Evolutionary conservation across 2,888 invertebrate species (phyloP), one percentile per base, ranked within the genome.

Genomic region (Ariolimax columbianus): DNA sequence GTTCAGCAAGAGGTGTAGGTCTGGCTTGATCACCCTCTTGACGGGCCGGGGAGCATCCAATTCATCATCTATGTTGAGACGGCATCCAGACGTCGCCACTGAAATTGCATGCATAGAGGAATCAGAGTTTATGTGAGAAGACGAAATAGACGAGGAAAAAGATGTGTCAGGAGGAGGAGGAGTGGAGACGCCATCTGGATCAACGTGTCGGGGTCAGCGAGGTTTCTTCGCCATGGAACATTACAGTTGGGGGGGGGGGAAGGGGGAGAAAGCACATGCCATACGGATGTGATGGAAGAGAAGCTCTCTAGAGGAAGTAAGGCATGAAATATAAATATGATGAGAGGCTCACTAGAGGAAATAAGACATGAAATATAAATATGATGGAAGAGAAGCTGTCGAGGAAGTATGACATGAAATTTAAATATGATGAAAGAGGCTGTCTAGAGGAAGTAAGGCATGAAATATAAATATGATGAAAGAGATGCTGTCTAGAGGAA

Each of bases 1-100:
- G 83, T 86, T 87, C 26, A 89, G 88, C 40, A 92, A 88, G 1
- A 93, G 96, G 96, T 87, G 89, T 94, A 97, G 96, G 95, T 97
- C 97, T 88, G 97, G 97, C 95, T 97, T 97, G 95, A 97, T 97
- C 91, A 97, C 96, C 91, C 97, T 95, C 92, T 96, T 94, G 43
- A 93, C 94, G 92, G 96, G 95, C 85, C 89, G 89, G 19, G 95
- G 92, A 63, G 90, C 90, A 36, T 90, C 89, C 83, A 92, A 90
- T 1, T 90, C 90, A 79, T 92, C 92, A 75, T 92, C 90, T 6
- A 78, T 81, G 83, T 84, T 89, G n/a, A 92, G 82, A 81, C 89
- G 90, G 55, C 92, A 92, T 81, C 93, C 85, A 23, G 93, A 92
- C 3, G 91, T 92, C 86, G 92, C 92, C 77, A 93, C 92, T 91